A percentile compares a stretch with the other conserved stretches of the same genome.
phyloP scores from a whole-genome alignment of 2,888 invertebrate species.

The Cartodere bifasciata region DNA sequence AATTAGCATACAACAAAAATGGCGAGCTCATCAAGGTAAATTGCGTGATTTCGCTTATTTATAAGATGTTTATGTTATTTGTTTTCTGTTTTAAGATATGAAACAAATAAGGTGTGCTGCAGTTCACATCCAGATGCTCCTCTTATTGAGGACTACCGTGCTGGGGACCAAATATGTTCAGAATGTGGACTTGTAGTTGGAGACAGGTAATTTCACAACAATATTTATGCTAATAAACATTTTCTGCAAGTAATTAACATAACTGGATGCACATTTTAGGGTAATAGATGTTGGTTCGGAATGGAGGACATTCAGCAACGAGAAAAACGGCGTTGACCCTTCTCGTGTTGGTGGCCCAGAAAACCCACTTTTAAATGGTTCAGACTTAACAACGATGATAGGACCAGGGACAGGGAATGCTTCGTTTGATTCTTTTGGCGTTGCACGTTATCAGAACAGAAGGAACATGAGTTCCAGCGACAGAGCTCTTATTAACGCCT shows the following conservation, averaged over 20 bases:
- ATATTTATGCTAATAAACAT: slow-evolving; percentile 1
- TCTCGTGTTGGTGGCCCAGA: slow-evolving; percentile 99
- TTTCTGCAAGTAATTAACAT: background rate
- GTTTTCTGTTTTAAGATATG: slow-evolving; percentile 38
- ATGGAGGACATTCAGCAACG: slow-evolving; percentile 99
- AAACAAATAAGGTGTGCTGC: slow-evolving; percentile 71
- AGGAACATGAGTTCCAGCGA: slow-evolving; percentile 87
- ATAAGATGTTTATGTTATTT: slow-evolving; percentile 1
- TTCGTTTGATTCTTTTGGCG: slow-evolving; percentile 79
- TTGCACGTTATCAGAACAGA: slow-evolving; percentile 61
- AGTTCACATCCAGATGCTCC: slow-evolving; percentile 91
- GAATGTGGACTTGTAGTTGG: slow-evolving; percentile 99
- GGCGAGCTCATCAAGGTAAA: slow-evolving; percentile 57
- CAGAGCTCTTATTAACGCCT: slow-evolving; percentile 88
- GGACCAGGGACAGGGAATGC: slow-evolving; percentile 59
- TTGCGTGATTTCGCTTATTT: too few relatives aligned
- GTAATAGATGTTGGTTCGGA: slow-evolving; percentile 99
- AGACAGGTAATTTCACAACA: slow-evolving; percentile 75
- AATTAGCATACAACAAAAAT: too few relatives aligned
- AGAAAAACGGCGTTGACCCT: slow-evolving; percentile 92
- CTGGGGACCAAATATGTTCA: slow-evolving; percentile 98
- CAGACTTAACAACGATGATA: slow-evolving; percentile 94
- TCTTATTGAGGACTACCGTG: slow-evolving; percentile 95
- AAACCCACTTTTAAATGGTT: slow-evolving; percentile 89
- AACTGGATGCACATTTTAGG: slow-evolving; percentile 38